Conservation (phyloP, 2,797 vertebrate species). For the Prionace glauca region DNA sequence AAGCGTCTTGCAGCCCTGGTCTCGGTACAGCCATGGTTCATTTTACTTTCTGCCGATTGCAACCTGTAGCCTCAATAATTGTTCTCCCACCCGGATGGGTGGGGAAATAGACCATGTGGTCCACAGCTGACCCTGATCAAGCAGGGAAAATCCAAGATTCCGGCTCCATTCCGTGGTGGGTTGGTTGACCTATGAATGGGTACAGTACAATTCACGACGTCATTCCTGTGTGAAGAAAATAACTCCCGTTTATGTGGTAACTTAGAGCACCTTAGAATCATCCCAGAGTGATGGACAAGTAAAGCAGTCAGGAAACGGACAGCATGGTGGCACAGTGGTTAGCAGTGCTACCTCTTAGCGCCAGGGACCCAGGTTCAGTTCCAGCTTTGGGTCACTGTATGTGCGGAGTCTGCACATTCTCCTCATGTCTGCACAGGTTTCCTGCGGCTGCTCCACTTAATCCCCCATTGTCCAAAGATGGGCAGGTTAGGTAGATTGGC, state of each 20-base stretch:
- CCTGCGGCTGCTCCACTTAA: no score
- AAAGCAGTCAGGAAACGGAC: not conserved
- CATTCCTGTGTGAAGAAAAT: not conserved
- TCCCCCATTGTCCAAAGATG: no score
- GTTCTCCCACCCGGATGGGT: not conserved
- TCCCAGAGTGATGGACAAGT: not conserved
- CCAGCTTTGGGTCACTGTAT: no score
- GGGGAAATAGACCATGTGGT: not conserved
- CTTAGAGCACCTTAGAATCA: not conserved
- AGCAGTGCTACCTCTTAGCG: no score
- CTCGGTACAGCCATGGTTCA: not conserved
- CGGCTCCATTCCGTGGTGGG: not conserved
- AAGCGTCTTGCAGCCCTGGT: not conserved
- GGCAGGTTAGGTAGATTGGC: no score
- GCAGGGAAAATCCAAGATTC: fast-evolving
- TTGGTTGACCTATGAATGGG: not conserved
- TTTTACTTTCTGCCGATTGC: not conserved
- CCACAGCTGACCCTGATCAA: not conserved
- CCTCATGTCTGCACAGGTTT: no score
- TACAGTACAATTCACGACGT: not conserved
- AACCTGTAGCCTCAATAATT: not conserved
- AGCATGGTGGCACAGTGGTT: no score
- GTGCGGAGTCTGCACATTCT: no score
- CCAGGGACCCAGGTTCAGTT: no score
- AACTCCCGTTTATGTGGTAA: not conserved